A percentile compares a stretch with the other conserved stretches of the same genome.
phyloP scores from a whole-genome alignment of 1,140 invertebrate species.

The Heliothis virescens region DNA sequence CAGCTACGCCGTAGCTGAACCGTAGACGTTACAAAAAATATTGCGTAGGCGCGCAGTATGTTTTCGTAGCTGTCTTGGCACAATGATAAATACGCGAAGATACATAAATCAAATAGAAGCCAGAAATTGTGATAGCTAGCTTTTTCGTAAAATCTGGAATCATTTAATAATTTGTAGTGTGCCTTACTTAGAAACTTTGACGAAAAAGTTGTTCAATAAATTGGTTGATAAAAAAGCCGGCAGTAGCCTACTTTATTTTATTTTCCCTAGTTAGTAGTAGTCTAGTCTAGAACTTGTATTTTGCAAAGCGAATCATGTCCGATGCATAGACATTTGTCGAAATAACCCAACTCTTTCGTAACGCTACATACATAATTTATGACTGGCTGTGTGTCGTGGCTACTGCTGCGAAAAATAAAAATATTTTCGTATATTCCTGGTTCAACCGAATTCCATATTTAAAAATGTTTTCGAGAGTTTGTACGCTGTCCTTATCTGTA shows the following conservation, averaged over 20 bases:
- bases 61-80: too few relatives aligned
- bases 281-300: not conserved
- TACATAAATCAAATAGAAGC: too few relatives aligned
- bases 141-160: too few relatives aligned
- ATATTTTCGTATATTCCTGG: conserved; percentile 4
- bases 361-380: conserved; percentile 21
- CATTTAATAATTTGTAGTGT: too few relatives aligned
- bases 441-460: not conserved
- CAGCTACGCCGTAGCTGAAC: not conserved
- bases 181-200: too few relatives aligned
- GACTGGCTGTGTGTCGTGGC: conserved; percentile 3
- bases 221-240: not conserved
- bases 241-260: not conserved
- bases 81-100: too few relatives aligned
- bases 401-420: conserved; percentile 10
- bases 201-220: not conserved
- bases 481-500: too few relatives aligned
- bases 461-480: not conserved
- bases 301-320: conserved; percentile 15
- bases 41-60: not conserved
- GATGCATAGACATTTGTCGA: conserved; percentile 19
- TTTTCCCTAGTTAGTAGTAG: not conserved
- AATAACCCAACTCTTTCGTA: conserved; percentile 14
- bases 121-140: too few relatives aligned
- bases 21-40: not conserved